Conservation (phyloP, 2,888 invertebrate genomes). For the Troides oblongomaculatus region DNA sequence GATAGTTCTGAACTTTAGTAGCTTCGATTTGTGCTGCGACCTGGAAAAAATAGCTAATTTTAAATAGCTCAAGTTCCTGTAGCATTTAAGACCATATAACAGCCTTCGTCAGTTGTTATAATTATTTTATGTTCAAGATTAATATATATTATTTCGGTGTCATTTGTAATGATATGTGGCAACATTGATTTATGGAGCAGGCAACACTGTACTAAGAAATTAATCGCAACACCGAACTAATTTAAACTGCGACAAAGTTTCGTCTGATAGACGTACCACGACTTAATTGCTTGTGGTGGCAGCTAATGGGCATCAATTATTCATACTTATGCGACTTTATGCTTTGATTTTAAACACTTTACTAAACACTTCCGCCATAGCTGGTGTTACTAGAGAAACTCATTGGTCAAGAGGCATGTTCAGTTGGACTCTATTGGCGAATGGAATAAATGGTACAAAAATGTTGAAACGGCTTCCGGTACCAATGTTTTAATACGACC, state of each 20-base stretch:
- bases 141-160: background rate
- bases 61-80: no score
- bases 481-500: no score
- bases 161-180: background rate
- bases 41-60: background rate
- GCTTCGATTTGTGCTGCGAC: constrained; percentile 7
- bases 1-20: background rate
- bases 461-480: no score
- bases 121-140: background rate
- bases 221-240: constrained; percentile 12
- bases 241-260: constrained; percentile 7
- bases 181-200: background rate
- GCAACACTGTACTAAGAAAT: constrained; percentile 5
- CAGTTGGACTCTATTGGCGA: no score
- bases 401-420: no score
- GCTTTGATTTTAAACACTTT: background rate
- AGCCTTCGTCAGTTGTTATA: no score
- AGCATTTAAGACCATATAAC: no score
- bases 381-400: background rate
- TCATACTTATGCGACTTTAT: background rate
- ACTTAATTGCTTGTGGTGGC: constrained; percentile 4
- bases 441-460: no score
- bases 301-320: constrained; percentile 7
- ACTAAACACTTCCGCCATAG: background rate
- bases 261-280: background rate